Base-by-base conservation (phyloP, 2,113 vertebrate species). In the Gadus chalcogrammus region DNA sequence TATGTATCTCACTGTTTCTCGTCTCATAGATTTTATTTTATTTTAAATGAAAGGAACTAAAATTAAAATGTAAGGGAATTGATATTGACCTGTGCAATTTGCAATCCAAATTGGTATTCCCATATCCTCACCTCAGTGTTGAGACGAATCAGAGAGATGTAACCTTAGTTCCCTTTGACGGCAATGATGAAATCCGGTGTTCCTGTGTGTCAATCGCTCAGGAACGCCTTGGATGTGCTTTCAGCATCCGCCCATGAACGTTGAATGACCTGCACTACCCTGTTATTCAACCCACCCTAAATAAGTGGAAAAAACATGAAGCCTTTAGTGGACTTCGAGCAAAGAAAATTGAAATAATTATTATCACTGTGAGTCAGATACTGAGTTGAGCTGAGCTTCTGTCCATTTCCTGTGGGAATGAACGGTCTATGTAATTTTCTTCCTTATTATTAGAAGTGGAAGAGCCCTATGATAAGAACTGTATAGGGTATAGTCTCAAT, bases 121-220 rank as follows among this genome's bases (percentile, higher is more conserved):
- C 63, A 74, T 61, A 72, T 65, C 71, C 61, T 27, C 69, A 64
- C 71, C 77, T 61, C 67, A 69, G 69, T 5, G 38, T 1, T 2
- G 69, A 73, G 74, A 87, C 80, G 79, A 79, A 66, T 15, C 28
- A 31, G 74, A 48, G 76, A 63, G 69, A 75, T 66, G 18, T 76
- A 79, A 80, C 81, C 81, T 84, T 68, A 79, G 82, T 87, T 85
- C 72, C 71, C 72, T 55, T 69, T 68, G 15, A 70, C 70, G 61
- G 81, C 55, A 31, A 38, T 79, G 82, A 86, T 86, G 83, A 83
- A 82, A 85, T 83, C 79, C 64, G 61, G 71, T 69, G 70, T 53
- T 64, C 76, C 61, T 63, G 69, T 61, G 68, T 78, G 67, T 70
- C 79, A 83, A 78, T 78, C 16, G 24, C 68, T 73, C 67, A 70